phyloP scores from a whole-genome alignment of 2,113 vertebrate species.

The Lepus timidus region DNA sequence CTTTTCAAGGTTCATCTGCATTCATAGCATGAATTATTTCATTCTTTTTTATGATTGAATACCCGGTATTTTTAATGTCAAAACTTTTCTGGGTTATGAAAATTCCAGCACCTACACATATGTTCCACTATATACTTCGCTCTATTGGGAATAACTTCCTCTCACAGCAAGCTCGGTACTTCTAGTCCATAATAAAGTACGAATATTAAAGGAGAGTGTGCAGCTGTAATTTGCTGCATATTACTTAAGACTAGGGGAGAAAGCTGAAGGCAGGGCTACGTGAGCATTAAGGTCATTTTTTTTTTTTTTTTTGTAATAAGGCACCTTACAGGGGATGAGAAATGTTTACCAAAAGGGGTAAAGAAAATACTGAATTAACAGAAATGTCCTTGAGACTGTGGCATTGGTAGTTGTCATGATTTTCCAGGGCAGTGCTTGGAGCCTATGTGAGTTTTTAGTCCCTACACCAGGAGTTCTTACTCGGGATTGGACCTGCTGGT shows the following conservation, averaged over 20 bases:
- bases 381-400: neutral
- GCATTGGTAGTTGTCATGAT: neutral
- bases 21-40: neutral
- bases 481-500: neutral
- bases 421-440: neutral
- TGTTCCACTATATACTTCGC: neutral
- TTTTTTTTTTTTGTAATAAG: neutral
- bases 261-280: neutral
- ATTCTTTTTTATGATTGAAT: conserved; percentile 12
- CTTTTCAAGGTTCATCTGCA: neutral
- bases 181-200: neutral
- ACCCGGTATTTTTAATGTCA: conserved; percentile 40
- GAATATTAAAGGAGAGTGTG: neutral
- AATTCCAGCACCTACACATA: neutral
- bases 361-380: conserved; percentile 7
- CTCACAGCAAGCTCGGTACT: neutral
- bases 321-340: neutral
- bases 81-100: neutral
- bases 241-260: neutral
- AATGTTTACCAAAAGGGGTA: conserved; percentile 4
- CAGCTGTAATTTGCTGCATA: conserved; percentile 40
- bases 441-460: neutral
- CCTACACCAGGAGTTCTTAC: neutral
- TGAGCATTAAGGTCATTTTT: conserved; percentile 29
- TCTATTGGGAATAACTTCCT: neutral